Evolutionary conservation across 2,888 invertebrate genomes (phyloP), one percentile per base, ranked within the genome.

Genomic region (Synergus japonicus): DNA sequence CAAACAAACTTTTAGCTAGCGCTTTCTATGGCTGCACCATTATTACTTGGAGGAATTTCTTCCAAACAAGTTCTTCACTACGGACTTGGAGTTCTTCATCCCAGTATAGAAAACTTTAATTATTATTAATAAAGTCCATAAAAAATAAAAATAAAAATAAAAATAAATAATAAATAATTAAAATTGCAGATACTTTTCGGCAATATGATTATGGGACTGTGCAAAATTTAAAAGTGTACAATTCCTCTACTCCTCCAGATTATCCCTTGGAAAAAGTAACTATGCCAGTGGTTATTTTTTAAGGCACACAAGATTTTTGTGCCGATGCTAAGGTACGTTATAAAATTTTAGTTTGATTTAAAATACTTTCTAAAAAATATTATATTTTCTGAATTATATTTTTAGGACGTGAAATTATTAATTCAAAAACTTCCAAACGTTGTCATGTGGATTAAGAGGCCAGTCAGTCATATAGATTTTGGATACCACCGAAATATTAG

Each of bases 21-120:
- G 54, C 12, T 78, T 0, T 43, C 76, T 18, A 15, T 46, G 2
- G 64, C 49, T 18, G 43, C 78, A 5, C 46, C 49, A 7, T 78
- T 78, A 22, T 46, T 76, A 0, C 78, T 78, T 13, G 66, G 67
- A 9, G 81, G 81, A 37, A 65, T 65, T 54, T 81, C 81, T 12
- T 66, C 76, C 2, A 81, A 78, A 49, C 76, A 81, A 9, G 54
- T 76, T 8, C 12, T 81, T 15, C 78, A 81, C n/a, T 60, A 60
- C 12, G 43, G 44, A 2, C 67, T 67, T 41, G 67, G 43, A 41
- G 41, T 67, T n/a, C 41, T 67, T 18, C 1, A 67, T 67, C 41
- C 41, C 13, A 7, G 41, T 67, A 43, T 77, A 73, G 22, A 3
- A 12, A 22, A 22, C 22, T 4, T 22, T 60, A 12, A 60, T 4